Base-by-base conservation (phyloP, 1,140 invertebrate genomes). In the Penaeus indicus region DNA sequence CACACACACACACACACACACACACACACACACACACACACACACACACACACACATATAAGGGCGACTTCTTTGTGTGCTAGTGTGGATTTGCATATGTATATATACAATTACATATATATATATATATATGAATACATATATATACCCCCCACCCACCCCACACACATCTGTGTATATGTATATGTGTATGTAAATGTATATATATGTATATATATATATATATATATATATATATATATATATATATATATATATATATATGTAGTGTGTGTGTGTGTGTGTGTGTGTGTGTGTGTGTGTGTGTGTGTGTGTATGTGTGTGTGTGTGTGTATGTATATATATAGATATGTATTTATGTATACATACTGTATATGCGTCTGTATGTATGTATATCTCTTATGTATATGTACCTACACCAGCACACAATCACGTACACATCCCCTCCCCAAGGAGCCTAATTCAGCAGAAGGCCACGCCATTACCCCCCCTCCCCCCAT, bases 81-180 rank as follows among this genome's bases (percentile, higher is more conserved):
- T n/a, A 18, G 16, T n/a, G n/a, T 64, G n/a, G n/a, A n/a, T n/a
- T n/a, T n/a, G n/a, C n/a, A n/a, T n/a, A n/a, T n/a, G n/a, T n/a
- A n/a, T n/a, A n/a, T n/a, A n/a, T n/a, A n/a, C n/a, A n/a, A n/a
- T n/a, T n/a, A 64, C n/a, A 64, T n/a, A 64, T n/a, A 64, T 64
- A 64, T 64, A n/a, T 64, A 64, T 64, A 64, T 64, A 64, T 64
- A 64, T 64, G n/a, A 18, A 64, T 64, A 64, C n/a, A 64, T 64
- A 64, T 64, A 64, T 64, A 64, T 64, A 64, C n/a, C 16, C n/a
- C 16, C n/a, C 63, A 18, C n/a, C n/a, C 16, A 16, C 16, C n/a
- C 16, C n/a, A 64, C n/a, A 64, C n/a, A 64, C 63, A 64, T 64
- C 16, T 64, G n/a, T 64, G n/a, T 67, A 67, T 67, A 3, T 67